Conservation (phyloP, 1,140 invertebrate species). For the Atta texana region DNA sequence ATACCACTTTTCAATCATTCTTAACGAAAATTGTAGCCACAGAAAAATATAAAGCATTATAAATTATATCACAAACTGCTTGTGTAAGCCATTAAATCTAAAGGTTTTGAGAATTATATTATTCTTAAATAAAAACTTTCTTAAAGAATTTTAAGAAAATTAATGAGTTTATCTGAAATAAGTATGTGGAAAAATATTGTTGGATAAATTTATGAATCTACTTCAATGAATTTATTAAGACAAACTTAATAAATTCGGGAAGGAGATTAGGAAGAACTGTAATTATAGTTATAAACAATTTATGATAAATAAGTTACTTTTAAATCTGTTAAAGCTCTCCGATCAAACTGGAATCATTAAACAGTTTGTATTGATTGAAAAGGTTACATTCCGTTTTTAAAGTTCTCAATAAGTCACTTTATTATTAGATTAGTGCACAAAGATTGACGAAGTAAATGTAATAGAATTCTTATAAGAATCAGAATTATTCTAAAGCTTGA, state of each 20-base stretch:
- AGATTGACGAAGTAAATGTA: not conserved
- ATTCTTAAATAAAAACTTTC: not conserved
- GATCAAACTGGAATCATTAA: not conserved
- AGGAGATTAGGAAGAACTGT: not conserved
- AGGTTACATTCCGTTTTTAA: not conserved
- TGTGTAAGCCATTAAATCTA: not conserved
- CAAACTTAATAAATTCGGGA: too few relatives aligned
- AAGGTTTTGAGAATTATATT: not conserved
- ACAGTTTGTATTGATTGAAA: not conserved
- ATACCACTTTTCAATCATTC: not conserved
- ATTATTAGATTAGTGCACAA: not conserved
- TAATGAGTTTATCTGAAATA: not conserved
- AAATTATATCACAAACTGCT: not conserved
- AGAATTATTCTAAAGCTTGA: not conserved
- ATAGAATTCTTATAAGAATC: not conserved
- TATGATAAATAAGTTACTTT: not conserved
- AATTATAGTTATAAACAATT: not conserved
- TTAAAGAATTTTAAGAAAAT: not conserved
- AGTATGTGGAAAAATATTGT: not conserved
- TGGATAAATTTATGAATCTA: not conserved
- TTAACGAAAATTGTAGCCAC: not conserved
- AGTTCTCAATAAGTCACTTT: not conserved
- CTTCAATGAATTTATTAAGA: not conserved
- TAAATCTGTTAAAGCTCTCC: not conserved
- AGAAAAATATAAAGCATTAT: not conserved